Evolutionary conservation across 2,113 vertebrate species (phyloP), one percentile per base, ranked within the genome.

Genomic region (Tragelaphus imberbis): DNA sequence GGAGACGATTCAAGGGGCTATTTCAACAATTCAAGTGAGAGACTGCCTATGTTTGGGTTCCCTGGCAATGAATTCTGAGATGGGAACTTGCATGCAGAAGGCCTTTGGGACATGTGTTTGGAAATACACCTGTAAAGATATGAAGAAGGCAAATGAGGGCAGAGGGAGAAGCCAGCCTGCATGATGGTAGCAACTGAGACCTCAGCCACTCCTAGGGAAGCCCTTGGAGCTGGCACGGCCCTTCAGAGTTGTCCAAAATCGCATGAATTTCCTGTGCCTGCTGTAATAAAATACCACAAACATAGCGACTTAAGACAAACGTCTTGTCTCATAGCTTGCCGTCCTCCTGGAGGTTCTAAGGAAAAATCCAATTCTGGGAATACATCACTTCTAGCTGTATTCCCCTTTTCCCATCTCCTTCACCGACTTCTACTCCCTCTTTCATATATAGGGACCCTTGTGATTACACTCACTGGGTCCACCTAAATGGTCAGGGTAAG

Each of bases 41-140:
- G 27, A 82, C 3, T 65, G 30, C 36, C 16, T 88, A 61, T n/a
- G 36, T 23, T 7, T 17, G n/a, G 28, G 17, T 53, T 79, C 44
- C 84, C 84, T 81, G 75, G 27, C 36, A 80, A 47, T 51, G 53
- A 87, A 56, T 28, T 68, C 75, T 56, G 49, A 49, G 30, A 51
- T 40, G 28, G 5, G 16, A n/a, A 53, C n/a, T 44, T 55, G 21
- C 84, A 88, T 28, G 19, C 82, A 92, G 49, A 68, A 63, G 49
- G 44, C 5, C 36, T 16, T 6, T 1, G 6, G 53, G 8, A 1
- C 16, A 8, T 8, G 6, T 51, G 23, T 49, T 7, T 23, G 23
- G 51, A 47, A 28, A 56, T 44, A 56, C 14, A 53, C 49, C 27
- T 81, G 36, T 4, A 68, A 65, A 71, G 71, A 81, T 8, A 16